phyloP scores from a whole-genome alignment of 1,140 invertebrate genomes.

The Cylas formicarius region DNA sequence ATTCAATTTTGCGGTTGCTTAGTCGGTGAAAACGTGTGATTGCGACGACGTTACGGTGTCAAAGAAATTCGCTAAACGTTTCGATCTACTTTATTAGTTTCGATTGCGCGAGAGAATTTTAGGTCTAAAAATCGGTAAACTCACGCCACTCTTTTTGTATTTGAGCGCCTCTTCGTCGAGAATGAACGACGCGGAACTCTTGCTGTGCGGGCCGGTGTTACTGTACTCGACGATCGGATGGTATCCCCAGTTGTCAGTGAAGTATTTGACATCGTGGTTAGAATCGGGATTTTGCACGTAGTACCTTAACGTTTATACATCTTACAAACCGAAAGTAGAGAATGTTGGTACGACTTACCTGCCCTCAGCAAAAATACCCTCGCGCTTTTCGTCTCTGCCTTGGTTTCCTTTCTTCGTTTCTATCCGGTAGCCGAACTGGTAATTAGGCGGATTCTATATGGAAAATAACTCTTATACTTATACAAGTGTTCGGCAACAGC shows the following conservation, averaged over 20 bases:
- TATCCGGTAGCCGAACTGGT: conserved; percentile 48
- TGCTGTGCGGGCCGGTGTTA: conserved; percentile 39
- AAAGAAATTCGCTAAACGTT: too few species aligned
- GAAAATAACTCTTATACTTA: too few species aligned
- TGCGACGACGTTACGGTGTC: too few species aligned
- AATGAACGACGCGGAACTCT: conserved; percentile 45
- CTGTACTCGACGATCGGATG: conserved; percentile 54
- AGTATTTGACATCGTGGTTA: conserved; percentile 50
- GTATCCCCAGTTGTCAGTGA: conserved; percentile 55
- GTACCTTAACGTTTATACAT: conserved; percentile 27
- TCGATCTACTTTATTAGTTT: too few species aligned
- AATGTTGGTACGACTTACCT: conserved; percentile 35
- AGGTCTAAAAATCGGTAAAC: conserved; percentile 6
- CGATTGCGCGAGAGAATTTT: too few species aligned
- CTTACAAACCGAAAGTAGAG: background rate
- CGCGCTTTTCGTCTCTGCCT: conserved; percentile 49
- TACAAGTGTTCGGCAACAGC: too few species aligned
- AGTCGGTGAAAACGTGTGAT: too few species aligned
- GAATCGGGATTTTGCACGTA: conserved; percentile 31
- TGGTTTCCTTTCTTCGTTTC: conserved; percentile 44
- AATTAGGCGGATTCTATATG: conserved; percentile 45
- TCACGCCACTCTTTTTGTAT: conserved; percentile 35
- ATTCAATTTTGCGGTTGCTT: too few species aligned
- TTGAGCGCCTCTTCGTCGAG: conserved; percentile 49
- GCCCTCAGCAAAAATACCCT: conserved; percentile 48